Percentiles rank a stretch among this genome's conserved stretches.
Evolutionary conservation across 2,113 vertebrate genomes (phyloP).

Genomic region (Podiceps cristatus): DNA sequence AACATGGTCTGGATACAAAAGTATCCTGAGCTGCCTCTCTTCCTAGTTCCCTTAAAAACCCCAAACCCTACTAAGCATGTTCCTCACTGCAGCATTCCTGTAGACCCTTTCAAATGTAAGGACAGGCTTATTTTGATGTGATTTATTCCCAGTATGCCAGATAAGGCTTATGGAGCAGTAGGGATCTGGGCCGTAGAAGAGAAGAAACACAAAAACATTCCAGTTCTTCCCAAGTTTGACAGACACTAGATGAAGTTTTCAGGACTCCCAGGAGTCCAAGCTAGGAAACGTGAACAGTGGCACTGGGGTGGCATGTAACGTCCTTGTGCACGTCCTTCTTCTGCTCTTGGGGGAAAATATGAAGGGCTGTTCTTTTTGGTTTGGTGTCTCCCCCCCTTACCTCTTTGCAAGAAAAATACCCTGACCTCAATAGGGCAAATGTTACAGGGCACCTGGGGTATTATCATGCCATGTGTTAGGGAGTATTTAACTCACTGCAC

Average conservation of each 20-base stretch:
- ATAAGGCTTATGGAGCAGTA: not conserved
- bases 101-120: not conserved
- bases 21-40: not conserved
- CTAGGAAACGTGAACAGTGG: not conserved
- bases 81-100: not conserved
- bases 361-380: not conserved
- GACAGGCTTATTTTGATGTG: not conserved
- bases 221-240: not conserved
- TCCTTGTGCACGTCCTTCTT: not conserved
- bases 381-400: not conserved
- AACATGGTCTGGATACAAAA: not conserved
- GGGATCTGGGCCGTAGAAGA: not conserved
- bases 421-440: not conserved
- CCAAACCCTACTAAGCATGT: not conserved
- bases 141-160: not conserved
- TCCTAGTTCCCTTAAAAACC: not conserved
- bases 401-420: not conserved
- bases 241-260: not conserved
- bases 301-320: accelerated
- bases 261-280: not conserved
- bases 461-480: not conserved
- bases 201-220: not conserved
- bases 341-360: not conserved
- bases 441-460: not conserved
- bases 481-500: not conserved